These are phyloP conservation scores for Lumbricus terrestris DNA, from an alignment of 2,888 invertebrate species.

Conservation along the genomic window DNA sequence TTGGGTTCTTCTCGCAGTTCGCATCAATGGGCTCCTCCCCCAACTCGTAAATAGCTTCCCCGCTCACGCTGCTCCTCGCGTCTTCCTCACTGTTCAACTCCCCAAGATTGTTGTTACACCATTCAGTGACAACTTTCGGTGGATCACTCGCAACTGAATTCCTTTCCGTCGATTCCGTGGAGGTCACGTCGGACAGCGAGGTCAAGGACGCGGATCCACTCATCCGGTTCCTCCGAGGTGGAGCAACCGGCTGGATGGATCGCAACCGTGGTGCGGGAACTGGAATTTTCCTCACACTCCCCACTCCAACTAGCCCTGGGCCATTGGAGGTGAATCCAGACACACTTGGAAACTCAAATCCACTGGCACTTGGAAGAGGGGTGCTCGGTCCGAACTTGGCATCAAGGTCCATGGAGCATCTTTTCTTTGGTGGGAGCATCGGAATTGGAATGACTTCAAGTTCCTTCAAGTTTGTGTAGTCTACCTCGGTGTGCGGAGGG, in stretches of 20 bases:
- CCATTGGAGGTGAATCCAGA: background rate
- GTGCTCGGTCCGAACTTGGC: background rate
- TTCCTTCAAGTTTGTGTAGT: background rate
- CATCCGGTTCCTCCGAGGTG: background rate
- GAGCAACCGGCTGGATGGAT: background rate
- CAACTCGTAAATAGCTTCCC: background rate
- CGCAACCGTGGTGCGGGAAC: slow-evolving; percentile 14
- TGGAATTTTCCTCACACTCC: background rate
- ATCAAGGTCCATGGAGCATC: background rate
- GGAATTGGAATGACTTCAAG: background rate
- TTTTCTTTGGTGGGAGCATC: background rate
- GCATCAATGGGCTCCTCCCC: background rate
- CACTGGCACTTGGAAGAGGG: background rate
- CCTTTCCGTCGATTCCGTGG: background rate
- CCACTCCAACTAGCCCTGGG: background rate
- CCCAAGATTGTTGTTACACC: slow-evolving; percentile 7
- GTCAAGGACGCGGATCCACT: background rate
- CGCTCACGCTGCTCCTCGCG: background rate
- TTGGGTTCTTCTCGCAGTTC: background rate
- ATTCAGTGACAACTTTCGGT: background rate
- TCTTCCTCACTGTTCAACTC: background rate
- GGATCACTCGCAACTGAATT: background rate
- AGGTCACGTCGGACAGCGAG: background rate
- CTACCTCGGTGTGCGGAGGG: background rate
- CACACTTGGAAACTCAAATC: background rate